These are phyloP conservation scores for Opisthocomus hoazin DNA, from an alignment of 2,113 vertebrate genomes.

Conservation along the genomic window DNA sequence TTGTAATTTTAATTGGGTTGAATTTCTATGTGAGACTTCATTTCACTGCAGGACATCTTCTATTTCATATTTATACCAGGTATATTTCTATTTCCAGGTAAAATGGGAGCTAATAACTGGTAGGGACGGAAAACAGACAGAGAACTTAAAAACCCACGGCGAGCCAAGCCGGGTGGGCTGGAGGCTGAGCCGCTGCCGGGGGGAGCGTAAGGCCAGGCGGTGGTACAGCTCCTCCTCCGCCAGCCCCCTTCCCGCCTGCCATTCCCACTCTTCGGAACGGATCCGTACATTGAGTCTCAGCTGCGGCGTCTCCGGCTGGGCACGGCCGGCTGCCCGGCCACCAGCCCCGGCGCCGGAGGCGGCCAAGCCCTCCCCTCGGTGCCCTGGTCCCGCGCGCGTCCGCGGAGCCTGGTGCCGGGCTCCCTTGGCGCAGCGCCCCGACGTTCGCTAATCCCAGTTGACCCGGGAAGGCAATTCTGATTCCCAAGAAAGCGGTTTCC, in stretches of 20 bases:
- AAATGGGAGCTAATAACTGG: neutral
- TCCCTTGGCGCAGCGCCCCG: neutral
- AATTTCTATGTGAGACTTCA: neutral
- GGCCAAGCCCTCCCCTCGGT: no score
- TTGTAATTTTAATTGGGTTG: conserved; percentile 27
- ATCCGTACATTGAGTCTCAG: no score
- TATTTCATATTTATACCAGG: neutral
- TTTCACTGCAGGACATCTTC: conserved; percentile 24
- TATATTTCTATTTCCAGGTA: neutral
- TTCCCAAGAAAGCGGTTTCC: accelerated
- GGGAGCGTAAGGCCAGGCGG: neutral
- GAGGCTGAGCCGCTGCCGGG: neutral
- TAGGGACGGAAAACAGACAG: neutral
- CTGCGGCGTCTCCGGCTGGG: no score
- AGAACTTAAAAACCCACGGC: accelerated
- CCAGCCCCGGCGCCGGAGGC: no score
- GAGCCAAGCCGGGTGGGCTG: accelerated
- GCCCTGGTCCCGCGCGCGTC: no score
- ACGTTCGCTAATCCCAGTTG: neutral
- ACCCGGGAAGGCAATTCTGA: neutral
- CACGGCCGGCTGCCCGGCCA: no score
- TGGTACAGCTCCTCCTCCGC: neutral
- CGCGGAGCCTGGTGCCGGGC: no score
- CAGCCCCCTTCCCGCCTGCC: accelerated
- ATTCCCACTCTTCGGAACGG: no score